Conservation (phyloP, 2,113 vertebrate species). For the Apteryx owenii region DNA sequence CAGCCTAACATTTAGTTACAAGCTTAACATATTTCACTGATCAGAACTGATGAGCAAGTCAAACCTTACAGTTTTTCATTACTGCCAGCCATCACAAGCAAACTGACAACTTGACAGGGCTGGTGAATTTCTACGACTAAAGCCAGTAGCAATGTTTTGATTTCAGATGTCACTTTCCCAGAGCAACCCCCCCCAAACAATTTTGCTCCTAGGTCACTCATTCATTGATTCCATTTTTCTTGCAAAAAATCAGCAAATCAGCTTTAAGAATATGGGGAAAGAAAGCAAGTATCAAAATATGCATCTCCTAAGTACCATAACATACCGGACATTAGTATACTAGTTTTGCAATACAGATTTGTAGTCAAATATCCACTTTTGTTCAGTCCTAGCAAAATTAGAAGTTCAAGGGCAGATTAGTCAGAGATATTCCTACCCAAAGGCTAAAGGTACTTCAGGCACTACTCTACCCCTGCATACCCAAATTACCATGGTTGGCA, state of each 20-base stretch:
- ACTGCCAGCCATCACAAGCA: slow-evolving; percentile 10
- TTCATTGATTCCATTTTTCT: neutral
- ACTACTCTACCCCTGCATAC: neutral
- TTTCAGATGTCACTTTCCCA: slow-evolving; percentile 25
- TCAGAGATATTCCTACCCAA: neutral
- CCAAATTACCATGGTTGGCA: neutral
- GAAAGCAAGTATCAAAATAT: neutral
- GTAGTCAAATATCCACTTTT: neutral
- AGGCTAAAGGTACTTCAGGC: neutral
- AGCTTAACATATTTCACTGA: neutral
- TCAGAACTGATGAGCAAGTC: neutral
- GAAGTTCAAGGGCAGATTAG: neutral
- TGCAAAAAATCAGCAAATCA: neutral
- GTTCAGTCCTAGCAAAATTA: neutral
- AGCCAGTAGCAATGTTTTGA: slow-evolving; percentile 35
- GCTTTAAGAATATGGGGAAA: neutral
- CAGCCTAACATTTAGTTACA: neutral
- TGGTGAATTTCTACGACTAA: neutral
- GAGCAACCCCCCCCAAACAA: neutral
- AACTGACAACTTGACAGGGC: neutral
- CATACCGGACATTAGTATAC: neutral
- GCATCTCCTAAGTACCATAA: neutral
- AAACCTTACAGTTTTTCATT: neutral
- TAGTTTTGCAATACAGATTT: neutral
- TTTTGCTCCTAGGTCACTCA: neutral